Evolutionary conservation across 23 tunicate genomes (phyloP).

Genomic region (Halocynthia roretzi): DNA sequence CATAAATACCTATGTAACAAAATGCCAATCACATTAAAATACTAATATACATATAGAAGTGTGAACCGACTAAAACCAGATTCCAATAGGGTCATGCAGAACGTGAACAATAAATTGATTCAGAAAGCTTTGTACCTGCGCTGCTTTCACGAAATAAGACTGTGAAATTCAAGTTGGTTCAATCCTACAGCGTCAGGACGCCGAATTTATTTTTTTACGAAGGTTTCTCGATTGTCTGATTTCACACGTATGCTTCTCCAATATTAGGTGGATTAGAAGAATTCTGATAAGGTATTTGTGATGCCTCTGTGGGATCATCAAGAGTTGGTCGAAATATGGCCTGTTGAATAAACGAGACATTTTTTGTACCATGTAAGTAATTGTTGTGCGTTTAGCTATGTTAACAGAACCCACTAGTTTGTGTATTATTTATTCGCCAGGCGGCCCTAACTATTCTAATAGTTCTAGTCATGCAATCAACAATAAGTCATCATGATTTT

Average conservation of each 20-base stretch:
- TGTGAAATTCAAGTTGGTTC: too few relatives aligned
- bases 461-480: neutral
- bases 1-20: too few relatives aligned
- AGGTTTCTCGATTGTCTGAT: neutral
- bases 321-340: neutral
- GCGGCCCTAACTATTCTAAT: neutral
- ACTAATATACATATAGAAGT: too few relatives aligned
- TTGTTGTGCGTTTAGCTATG: neutral
- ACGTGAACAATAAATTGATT: too few relatives aligned
- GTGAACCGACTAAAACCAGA: too few relatives aligned
- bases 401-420: neutral
- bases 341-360: neutral
- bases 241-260: conserved; percentile 11
- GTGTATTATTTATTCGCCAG: too few relatives aligned
- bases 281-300: conserved; percentile 2
- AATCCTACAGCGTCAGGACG: too few relatives aligned
- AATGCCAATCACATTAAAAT: too few relatives aligned
- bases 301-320: neutral
- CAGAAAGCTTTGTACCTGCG: too few relatives aligned
- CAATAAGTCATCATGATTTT: neutral
- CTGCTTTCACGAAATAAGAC: too few relatives aligned
- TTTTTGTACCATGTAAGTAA: neutral
- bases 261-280: neutral
- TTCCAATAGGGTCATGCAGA: too few relatives aligned
- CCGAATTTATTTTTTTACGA: too few relatives aligned